These are phyloP conservation scores for Cydia pomonella DNA, from an alignment of 1,140 invertebrate genomes.

Conservation along the genomic window DNA sequence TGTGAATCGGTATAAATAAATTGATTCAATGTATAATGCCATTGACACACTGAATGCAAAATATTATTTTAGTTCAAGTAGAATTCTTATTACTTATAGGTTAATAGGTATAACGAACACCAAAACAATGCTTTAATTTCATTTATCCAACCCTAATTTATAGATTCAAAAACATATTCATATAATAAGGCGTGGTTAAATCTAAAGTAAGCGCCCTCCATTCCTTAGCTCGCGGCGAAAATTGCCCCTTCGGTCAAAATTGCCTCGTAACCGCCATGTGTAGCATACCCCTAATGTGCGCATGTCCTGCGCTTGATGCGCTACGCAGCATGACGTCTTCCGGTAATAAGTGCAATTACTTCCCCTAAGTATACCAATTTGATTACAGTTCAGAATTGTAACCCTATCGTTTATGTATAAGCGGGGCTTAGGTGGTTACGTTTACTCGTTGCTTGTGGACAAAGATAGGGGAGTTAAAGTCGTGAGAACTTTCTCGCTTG, in stretches of 20 bases:
- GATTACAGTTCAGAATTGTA: conserved; percentile 31
- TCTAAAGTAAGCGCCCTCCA: conserved; percentile 56
- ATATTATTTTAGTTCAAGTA: not conserved
- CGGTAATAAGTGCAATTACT: conserved; percentile 46
- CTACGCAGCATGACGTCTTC: conserved; percentile 52
- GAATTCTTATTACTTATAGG: not conserved
- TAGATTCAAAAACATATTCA: conserved; percentile 52
- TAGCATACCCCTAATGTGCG: conserved; percentile 52
- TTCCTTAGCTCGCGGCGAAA: conserved; percentile 54
- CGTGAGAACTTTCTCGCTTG: conserved; percentile 50
- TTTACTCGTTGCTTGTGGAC: conserved; percentile 21
- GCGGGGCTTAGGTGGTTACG: not conserved
- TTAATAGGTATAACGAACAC: conserved; percentile 10
- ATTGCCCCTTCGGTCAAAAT: conserved; percentile 56
- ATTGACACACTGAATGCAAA: not conserved
- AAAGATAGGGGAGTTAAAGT: conserved; percentile 24
- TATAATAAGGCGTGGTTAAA: conserved; percentile 66
- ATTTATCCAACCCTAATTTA: conserved; percentile 47
- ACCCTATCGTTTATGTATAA: conserved; percentile 5
- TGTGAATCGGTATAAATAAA: not conserved
- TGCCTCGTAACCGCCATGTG: conserved; percentile 53
- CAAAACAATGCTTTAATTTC: conserved; percentile 42
- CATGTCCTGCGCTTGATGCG: conserved; percentile 36
- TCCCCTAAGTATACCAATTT: conserved; percentile 34
- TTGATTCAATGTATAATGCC: too few relatives aligned